phyloP scores from a whole-genome alignment of 1,140 invertebrate genomes.

The Mamestra configurata region DNA sequence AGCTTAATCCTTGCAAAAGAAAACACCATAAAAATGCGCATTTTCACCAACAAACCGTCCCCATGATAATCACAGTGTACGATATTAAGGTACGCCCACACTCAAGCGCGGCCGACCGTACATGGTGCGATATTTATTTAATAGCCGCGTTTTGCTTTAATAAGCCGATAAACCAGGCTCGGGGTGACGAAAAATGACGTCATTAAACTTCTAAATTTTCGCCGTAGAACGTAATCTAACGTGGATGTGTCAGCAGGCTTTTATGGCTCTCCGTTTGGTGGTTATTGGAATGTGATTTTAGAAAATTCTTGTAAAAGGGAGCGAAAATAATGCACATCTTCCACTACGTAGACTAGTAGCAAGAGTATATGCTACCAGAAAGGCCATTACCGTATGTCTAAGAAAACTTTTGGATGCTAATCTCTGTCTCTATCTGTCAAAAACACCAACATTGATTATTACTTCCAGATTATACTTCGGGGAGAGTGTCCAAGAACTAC shows the following conservation, averaged over 20 bases:
- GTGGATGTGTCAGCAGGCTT: constrained; percentile 4
- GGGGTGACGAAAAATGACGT: constrained; percentile 73
- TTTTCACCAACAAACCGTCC: constrained; percentile 22
- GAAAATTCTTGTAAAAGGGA: background rate
- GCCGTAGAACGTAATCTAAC: background rate
- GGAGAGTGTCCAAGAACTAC: too few relatives aligned
- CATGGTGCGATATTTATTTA: constrained; percentile 61
- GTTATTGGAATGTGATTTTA: background rate
- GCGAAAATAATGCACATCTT: background rate
- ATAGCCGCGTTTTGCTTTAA: constrained; percentile 66
- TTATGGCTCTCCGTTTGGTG: background rate
- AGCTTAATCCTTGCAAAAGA: background rate
- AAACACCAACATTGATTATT: too few relatives aligned
- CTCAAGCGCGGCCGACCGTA: constrained; percentile 4
- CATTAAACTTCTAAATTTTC: constrained; percentile 71
- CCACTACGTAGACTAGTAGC: too few relatives aligned
- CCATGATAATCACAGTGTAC: constrained; percentile 16
- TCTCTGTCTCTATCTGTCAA: too few relatives aligned
- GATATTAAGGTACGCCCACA: constrained; percentile 22
- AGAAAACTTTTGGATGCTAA: too few relatives aligned
- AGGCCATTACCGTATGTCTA: too few relatives aligned
- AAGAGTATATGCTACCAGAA: too few relatives aligned
- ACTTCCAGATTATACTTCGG: too few relatives aligned
- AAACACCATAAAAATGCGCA: constrained; percentile 26
- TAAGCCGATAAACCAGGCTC: constrained; percentile 72